These are phyloP conservation scores for Probaryconus sp. DNA, from an alignment of 1,140 invertebrate species.

Conservation along the genomic window DNA sequence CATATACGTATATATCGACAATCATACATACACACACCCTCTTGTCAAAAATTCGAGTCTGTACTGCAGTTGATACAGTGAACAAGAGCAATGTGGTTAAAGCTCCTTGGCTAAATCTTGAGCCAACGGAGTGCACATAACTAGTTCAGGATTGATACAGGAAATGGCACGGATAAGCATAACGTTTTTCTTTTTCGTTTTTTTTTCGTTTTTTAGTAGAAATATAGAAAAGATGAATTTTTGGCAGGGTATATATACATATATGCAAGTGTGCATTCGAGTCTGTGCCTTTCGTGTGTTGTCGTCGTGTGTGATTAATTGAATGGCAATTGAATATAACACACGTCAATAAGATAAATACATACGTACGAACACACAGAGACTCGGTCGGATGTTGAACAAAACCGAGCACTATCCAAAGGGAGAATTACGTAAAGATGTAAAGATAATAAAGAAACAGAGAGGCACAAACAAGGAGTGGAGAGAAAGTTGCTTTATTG, in stretches of 20 bases:
- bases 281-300: conserved; percentile 39
- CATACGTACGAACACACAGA: conserved; percentile 17
- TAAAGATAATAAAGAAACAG: conserved; percentile 23
- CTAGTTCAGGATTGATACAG: too few species aligned
- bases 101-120: conserved; percentile 23
- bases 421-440: conserved; percentile 14
- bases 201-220: conserved; percentile 2
- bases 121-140: conserved; percentile 24
- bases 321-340: too few species aligned
- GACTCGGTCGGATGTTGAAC: conserved; percentile 37
- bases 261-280: conserved; percentile 36
- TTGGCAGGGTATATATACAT: conserved; percentile 26
- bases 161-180: too few species aligned
- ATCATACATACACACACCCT: conserved; percentile 33
- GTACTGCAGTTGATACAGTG: background rate
- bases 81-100: conserved; percentile 38
- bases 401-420: too few species aligned
- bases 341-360: conserved; percentile 7
- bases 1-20: conserved; percentile 43
- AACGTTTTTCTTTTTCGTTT: too few species aligned
- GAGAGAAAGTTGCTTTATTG: too few species aligned
- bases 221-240: conserved; percentile 16
- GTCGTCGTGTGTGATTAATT: too few species aligned
- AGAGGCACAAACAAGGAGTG: conserved; percentile 34
- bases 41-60: conserved; percentile 26